Base-by-base conservation (phyloP, 2,888 invertebrate genomes). In the Amphipyra berbera region DNA sequence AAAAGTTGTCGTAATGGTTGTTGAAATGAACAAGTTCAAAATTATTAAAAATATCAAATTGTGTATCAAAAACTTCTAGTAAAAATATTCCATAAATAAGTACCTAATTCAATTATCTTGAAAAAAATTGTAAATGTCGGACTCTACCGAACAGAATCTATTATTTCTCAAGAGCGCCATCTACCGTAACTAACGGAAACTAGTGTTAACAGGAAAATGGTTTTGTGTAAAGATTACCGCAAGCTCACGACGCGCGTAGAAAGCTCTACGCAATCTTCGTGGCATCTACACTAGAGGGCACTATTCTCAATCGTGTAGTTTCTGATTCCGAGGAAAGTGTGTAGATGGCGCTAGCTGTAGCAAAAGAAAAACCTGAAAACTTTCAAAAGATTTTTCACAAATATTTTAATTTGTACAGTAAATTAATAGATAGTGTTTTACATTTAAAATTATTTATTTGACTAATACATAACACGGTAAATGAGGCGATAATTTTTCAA, bases 331-430 rank as follows among this genome's bases (percentile, higher is more conserved):
- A 1, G 10, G n/a, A 57, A 57, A 49, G 2, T 6, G 4, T 12
- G 15, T 33, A 76, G 76, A 54, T 74, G 76, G 68, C 78, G 61
- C 49, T 78, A 61, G 44, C 44, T 6, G 41, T 49, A 55, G 8
- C 40, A 45, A 33, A 59, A 47, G 0, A 12, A 37, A 50, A 30
- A 7, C 9, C 21, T 59, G 14, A 46, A 37, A 38, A 35, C 30
- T 53, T 42, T 33, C 0, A 33, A 13, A 1, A 15, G 3, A 14
- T 42, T 14, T 59, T 14, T 2, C 21, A 4, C 1, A 10, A 14
- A 9, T n/a, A 40, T 15, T 56, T 53, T 52, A 9, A 62, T 62
- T 56, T 46, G n/a, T n/a, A 59, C 12, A 66, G 35, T 1, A 40
- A 61, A 69, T 56, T 61, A 65, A 65, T 61, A 42, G 41, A 40